Percentiles rank a stretch among this genome's conserved stretches.
phyloP scores from a whole-genome alignment of 2,888 invertebrate genomes.

The Rotaria socialis region DNA sequence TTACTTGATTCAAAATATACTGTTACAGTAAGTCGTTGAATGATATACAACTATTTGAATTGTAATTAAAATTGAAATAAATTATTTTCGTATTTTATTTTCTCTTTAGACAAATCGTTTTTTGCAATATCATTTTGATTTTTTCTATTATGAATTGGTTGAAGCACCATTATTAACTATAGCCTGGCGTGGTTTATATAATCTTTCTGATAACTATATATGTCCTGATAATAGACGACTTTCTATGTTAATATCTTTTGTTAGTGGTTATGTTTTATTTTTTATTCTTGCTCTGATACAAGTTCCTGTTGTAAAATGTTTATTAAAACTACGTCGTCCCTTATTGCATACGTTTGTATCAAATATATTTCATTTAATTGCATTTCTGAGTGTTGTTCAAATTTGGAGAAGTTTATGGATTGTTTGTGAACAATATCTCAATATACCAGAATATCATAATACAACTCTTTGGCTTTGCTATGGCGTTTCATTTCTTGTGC shows the following conservation, averaged over 20 bases:
- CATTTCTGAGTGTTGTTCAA: constrained; percentile 32
- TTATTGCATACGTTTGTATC: constrained; percentile 6
- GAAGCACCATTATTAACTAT: constrained; percentile 19
- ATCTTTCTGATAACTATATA: background rate
- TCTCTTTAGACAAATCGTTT: constrained; percentile 6
- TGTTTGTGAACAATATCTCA: constrained; percentile 27
- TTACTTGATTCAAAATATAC: constrained; percentile 11
- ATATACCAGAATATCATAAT: constrained; percentile 5
- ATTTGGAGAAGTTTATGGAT: constrained; percentile 34
- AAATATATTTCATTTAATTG: constrained; percentile 16
- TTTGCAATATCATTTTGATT: constrained; percentile 7
- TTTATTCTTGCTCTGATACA: constrained; percentile 10
- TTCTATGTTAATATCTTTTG: constrained; percentile 8
- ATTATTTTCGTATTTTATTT: background rate
- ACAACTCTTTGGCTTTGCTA: constrained; percentile 24
- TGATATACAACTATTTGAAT: no score
- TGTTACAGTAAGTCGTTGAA: background rate
- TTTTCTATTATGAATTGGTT: constrained; percentile 11
- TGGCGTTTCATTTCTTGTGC: constrained; percentile 12
- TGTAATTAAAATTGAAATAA: no score
- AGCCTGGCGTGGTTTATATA: constrained; percentile 19
- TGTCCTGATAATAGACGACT: background rate
- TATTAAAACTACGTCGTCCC: background rate
- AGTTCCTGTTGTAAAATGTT: constrained; percentile 2
- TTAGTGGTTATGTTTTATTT: background rate